Conservation (phyloP, 2,113 vertebrate species). For the Pionites leucogaster region DNA sequence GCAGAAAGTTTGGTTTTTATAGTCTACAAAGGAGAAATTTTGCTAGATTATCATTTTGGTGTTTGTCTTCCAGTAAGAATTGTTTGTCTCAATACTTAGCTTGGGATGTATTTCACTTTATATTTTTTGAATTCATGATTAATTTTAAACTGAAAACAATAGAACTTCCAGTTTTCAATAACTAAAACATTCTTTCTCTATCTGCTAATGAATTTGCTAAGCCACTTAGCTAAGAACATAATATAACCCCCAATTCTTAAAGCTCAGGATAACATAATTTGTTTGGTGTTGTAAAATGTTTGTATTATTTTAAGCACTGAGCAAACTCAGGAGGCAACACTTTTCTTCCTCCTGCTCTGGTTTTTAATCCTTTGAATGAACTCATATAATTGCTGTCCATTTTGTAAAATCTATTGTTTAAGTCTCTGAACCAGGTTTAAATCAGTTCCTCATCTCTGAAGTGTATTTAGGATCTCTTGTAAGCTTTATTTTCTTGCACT, state of each 20-base stretch:
- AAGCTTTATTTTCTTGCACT: background rate
- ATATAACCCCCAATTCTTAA: background rate
- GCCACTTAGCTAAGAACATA: background rate
- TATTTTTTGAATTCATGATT: background rate
- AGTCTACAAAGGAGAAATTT: background rate
- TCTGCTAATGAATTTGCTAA: background rate
- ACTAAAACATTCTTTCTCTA: background rate
- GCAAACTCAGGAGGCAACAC: background rate
- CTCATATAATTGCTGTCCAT: background rate
- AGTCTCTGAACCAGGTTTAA: background rate
- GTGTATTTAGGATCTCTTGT: background rate
- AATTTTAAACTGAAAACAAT: background rate
- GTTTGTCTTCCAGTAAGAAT: background rate
- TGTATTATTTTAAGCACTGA: background rate
- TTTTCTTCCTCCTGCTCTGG: background rate
- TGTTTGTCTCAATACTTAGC: background rate
- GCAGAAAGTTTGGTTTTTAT: background rate
- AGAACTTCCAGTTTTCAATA: background rate
- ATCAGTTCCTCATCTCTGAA: background rate
- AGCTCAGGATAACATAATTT: background rate
- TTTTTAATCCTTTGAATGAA: background rate
- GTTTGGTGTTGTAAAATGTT: background rate
- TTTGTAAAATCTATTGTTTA: background rate
- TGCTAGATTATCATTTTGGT: fast-evolving
- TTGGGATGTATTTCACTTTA: background rate